Conservation (phyloP, 2,888 invertebrate species). For the Mythimna ferrago region DNA sequence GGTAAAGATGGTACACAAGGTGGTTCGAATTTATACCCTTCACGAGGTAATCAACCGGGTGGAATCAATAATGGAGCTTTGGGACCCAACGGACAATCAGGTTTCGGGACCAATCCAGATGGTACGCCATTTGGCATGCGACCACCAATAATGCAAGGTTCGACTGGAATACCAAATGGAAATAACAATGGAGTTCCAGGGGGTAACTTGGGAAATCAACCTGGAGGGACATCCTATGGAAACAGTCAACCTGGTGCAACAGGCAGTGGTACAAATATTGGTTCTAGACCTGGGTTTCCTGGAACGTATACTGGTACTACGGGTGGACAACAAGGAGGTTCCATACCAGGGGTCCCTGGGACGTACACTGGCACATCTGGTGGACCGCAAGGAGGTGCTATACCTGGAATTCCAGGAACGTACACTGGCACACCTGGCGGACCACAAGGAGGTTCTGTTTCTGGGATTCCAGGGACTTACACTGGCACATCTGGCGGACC, state of each 20-base stretch:
- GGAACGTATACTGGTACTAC: constrained; percentile 14
- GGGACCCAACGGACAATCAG: constrained; percentile 43
- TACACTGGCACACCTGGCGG: background rate
- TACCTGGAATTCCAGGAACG: background rate
- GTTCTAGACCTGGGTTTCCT: constrained; percentile 16
- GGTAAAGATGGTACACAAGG: constrained; percentile 34
- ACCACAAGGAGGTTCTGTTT: background rate
- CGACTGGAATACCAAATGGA: constrained; percentile 30
- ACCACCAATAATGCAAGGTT: constrained; percentile 44
- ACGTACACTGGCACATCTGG: constrained; percentile 13
- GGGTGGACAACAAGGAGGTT: constrained; percentile 15
- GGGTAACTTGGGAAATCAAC: constrained; percentile 25
- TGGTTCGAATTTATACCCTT: constrained; percentile 26
- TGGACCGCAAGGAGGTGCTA: constrained; percentile 8
- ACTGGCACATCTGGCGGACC: constrained; percentile 25
- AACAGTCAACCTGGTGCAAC: constrained; percentile 14
- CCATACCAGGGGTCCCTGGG: constrained; percentile 1
- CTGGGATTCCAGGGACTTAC: background rate
- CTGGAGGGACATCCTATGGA: constrained; percentile 28
- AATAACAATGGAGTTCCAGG: constrained; percentile 47
- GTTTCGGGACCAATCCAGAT: constrained; percentile 35
- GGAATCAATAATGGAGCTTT: constrained; percentile 35
- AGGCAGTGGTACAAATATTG: constrained; percentile 8
- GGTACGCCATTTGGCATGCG: constrained; percentile 35
- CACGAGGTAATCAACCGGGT: constrained; percentile 28